These are phyloP conservation scores for Psilopogon haemacephalus DNA, from an alignment of 2,113 vertebrate genomes.

Conservation along the genomic window DNA sequence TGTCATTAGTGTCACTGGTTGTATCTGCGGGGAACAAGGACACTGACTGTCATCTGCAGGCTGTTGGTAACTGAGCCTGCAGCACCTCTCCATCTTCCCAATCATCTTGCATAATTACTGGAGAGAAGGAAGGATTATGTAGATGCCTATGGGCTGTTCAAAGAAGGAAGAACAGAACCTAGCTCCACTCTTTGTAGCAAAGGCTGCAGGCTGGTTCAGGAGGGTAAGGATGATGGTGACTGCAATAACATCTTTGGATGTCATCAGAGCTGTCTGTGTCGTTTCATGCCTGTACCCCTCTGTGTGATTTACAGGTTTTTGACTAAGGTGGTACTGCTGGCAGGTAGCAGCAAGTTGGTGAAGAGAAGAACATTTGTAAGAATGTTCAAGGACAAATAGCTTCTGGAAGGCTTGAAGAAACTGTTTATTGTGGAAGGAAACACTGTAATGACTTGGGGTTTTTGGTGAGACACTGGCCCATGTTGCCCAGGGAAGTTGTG, in stretches of 20 bases:
- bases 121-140: background rate
- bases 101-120: background rate
- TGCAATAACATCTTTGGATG: background rate
- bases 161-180: background rate
- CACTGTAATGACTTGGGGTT: background rate
- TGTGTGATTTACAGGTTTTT: background rate
- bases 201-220: background rate
- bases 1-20: background rate
- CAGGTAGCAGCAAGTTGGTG: background rate
- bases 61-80: background rate
- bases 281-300: background rate
- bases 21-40: background rate
- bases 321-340: background rate
- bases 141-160: background rate
- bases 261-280: background rate
- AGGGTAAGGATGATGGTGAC: background rate
- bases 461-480: no score
- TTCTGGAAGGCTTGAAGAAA: background rate
- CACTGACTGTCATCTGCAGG: background rate
- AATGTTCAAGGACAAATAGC: background rate
- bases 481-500: no score
- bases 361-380: fast-evolving
- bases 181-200: background rate
- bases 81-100: background rate
- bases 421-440: background rate